Evolutionary conservation across 2,888 invertebrate genomes (phyloP), one percentile per base, ranked within the genome.

Genomic region (Cantharis rufa): DNA sequence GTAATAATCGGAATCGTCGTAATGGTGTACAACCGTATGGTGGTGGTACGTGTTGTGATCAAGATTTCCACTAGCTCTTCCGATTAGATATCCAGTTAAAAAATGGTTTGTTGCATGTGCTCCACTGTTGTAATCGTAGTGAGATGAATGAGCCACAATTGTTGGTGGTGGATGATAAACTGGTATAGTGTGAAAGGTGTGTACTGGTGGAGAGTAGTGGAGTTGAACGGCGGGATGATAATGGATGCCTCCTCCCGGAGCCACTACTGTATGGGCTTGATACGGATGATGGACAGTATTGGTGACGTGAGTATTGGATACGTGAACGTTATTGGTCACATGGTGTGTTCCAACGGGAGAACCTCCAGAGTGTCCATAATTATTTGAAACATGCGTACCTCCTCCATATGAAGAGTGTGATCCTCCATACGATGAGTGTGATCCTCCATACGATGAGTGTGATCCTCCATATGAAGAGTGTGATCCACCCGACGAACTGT

Each of bases 51-150:
- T 18, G n/a, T 48, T 13, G n/a, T 61, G 69, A 16, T 70, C 27
- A 13, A 62, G 24, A 5, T 16, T 10, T 18, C 71, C 27, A 13
- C 21, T 70, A 70, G 72, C 69, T 72, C 70, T 75, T 32, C 75
- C 78, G 7, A 78, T 69, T 21, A 78, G 62, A 66, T 72, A 78
- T 15, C 78, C 78, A 15, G 72, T 74, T 10, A 72, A 28, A 21
- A 78, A 78, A 0, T 72, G 70, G 13, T 68, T 71, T 15, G 62
- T 69, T 13, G 71, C 28, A 11, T 74, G 71, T 15, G 71, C 61
- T 48, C 72, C 73, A 64, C 72, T 63, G 69, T 69, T 72, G 62
- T 62, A 21, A 10, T 24, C 62, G 15, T 71, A 15, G 15, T 70
- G 68, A 15, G 48, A 48, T 24, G 78, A 70, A 15, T 62, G 64